Evolutionary conservation across 1,140 invertebrate genomes (phyloP).

Genomic region (Bombus haemorrhoidalis): DNA sequence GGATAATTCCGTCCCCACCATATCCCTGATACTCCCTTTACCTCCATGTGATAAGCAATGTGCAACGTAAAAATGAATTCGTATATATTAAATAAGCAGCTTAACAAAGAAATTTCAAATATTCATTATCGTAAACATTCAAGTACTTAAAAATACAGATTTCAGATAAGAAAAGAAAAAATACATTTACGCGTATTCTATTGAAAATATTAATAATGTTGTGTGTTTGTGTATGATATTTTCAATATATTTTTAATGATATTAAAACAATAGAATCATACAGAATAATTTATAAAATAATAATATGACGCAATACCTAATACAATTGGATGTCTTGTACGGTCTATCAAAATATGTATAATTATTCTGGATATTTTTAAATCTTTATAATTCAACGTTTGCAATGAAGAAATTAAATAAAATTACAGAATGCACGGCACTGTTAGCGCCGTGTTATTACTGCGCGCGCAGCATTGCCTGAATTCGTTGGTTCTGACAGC

Average conservation of each 20-base stretch:
- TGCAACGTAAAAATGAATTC: background rate
- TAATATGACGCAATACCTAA: background rate
- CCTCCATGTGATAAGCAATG: background rate
- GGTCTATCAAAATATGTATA: background rate
- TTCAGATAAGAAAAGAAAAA: background rate
- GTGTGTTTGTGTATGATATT: background rate
- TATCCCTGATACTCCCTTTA: background rate
- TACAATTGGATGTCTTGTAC: background rate
- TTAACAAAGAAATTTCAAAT: background rate
- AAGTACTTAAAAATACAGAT: background rate
- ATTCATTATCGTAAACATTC: background rate
- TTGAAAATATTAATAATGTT: background rate
- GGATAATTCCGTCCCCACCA: constrained; percentile 18
- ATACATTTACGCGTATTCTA: background rate
- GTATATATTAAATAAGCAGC: background rate
- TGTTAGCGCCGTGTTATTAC: constrained; percentile 58
- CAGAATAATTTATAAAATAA: background rate
- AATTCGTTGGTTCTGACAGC: constrained; percentile 40
- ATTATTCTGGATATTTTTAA: background rate
- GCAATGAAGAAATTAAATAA: background rate
- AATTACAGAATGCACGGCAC: constrained; percentile 32
- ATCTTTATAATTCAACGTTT: no score
- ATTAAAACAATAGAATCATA: background rate
- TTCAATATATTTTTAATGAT: background rate
- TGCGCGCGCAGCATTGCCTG: constrained; percentile 69